These are phyloP conservation scores for Eretmochelys imbricata DNA, from an alignment of 2,113 vertebrate genomes.

Conservation along the genomic window DNA sequence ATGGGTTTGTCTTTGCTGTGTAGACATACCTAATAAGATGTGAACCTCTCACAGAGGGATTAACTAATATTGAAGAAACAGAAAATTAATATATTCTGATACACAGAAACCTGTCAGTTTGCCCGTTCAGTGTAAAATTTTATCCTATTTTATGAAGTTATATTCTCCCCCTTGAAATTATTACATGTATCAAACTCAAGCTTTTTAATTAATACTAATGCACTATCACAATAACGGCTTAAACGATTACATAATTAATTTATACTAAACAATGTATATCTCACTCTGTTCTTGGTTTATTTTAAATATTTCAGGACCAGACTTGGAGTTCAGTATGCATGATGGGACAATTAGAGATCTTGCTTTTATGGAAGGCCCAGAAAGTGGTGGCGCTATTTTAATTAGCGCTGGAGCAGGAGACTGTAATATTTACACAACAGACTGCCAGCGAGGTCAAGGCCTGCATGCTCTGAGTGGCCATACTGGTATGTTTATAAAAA, in stretches of 20 bases:
- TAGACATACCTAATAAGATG: not conserved
- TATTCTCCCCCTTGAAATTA: not conserved
- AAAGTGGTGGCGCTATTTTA: slow-evolving; percentile 95
- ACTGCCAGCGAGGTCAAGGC: slow-evolving; percentile 95
- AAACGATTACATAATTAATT: not conserved
- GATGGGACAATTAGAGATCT: slow-evolving; percentile 98
- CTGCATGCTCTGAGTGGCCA: slow-evolving; percentile 94
- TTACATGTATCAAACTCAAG: not conserved
- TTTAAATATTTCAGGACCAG: slow-evolving; percentile 85
- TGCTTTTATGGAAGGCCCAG: slow-evolving; percentile 98
- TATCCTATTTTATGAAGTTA: too few species aligned
- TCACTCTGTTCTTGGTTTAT: not conserved
- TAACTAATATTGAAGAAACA: not conserved
- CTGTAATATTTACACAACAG: slow-evolving; percentile 96
- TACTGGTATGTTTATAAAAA: slow-evolving; percentile 79
- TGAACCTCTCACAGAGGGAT: not conserved
- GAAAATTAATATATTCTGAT: not conserved
- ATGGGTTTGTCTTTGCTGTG: not conserved
- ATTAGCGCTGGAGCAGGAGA: slow-evolving; percentile 98
- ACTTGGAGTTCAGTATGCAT: slow-evolving; percentile 97
- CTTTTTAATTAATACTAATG: not conserved
- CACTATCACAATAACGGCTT: not conserved
- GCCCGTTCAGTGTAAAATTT: not conserved
- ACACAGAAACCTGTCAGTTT: not conserved
- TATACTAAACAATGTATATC: not conserved